Percentiles rank a stretch among this genome's conserved stretches.
These are phyloP conservation scores for Diploscapter pachys DNA, from an alignment of 1,140 invertebrate genomes.

Conservation along the genomic window DNA sequence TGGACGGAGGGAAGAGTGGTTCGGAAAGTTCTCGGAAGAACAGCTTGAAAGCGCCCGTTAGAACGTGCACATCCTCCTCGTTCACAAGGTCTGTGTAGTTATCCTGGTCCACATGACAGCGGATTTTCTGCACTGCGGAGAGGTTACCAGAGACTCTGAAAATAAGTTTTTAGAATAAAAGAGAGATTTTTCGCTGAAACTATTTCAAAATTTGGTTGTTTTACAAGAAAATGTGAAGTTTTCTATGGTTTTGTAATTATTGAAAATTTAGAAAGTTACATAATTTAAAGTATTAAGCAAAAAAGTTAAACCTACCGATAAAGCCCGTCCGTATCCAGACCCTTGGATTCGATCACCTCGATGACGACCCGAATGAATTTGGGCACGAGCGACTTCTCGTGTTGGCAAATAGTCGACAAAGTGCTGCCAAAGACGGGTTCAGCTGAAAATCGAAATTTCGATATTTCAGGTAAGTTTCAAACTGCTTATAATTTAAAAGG, in stretches of 20 bases:
- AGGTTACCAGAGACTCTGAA: constrained; percentile 82
- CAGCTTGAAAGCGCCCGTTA: constrained; percentile 84
- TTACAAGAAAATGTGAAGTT: too few species aligned
- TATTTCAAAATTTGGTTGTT: too few species aligned
- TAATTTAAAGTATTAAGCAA: too few species aligned
- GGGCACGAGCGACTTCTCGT: constrained; percentile 69
- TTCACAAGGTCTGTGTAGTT: constrained; percentile 73
- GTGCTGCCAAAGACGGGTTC: constrained; percentile 79
- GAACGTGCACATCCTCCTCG: constrained; percentile 87
- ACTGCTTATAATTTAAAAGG: constrained; percentile 8
- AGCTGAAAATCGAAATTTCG: constrained; percentile 62
- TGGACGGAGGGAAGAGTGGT: constrained; percentile 76
- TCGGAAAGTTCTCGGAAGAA: constrained; percentile 88
- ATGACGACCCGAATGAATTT: constrained; percentile 76
- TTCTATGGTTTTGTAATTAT: too few species aligned
- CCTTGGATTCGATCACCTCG: constrained; percentile 72
- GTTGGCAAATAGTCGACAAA: constrained; percentile 69
- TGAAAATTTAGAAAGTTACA: too few species aligned
- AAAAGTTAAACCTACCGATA: constrained; percentile 25
- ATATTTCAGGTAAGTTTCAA: constrained; percentile 18
- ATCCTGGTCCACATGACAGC: constrained; percentile 69
- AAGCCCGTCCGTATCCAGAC: constrained; percentile 85
- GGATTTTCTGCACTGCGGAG: constrained; percentile 82
- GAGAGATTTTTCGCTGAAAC: too few species aligned
- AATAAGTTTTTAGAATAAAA: constrained; percentile 64